Base-by-base conservation (phyloP, 2,888 invertebrate species). In the Acronicta aceris region DNA sequence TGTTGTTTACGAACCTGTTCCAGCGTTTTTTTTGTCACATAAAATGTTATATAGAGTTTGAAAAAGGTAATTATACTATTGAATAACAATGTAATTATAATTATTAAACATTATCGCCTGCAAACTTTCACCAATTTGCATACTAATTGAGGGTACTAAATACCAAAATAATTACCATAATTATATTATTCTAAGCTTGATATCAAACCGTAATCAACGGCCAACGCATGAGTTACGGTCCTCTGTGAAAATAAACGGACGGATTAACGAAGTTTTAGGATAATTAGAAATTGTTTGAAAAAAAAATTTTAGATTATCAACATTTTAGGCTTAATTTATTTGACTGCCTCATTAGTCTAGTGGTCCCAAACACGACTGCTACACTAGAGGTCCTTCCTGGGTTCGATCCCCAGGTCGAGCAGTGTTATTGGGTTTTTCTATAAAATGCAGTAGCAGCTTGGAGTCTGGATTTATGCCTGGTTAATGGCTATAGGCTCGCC, bases 141-240 rank as follows among this genome's bases (percentile, higher is more conserved):
- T 38, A 33, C 40, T 45, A 55, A 54, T 54, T 53, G 13, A 40
- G 8, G n/a, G 25, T 17, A 57, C 16, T 51, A 50, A 65, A 71
- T 59, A 13, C 15, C 12, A 21, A 59, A 59, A 49, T 71, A 72
- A 67, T 46, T 59, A 58, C 63, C 58, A 16, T 49, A n/a, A n/a
- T n/a, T n/a, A 45, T 30, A 48, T 58, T 47, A 55, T 47, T 48
- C 52, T 33, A 48, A 63, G 61, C 47, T 64, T 55, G 45, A 49
- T 65, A 76, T 60, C 50, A 75, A 70, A 69, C 55, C 56, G 59
- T 56, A 59, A 71, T 78, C 59, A 65, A 45, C 21, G 56, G 47
- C 27, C 49, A 43, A 51, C 61, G 27, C 27, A 56, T 48, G 62
- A 74, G 30, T 64, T 60, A 69, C 54, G 51, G 25, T 21, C 41